Evolutionary conservation across 2,888 invertebrate species (phyloP), one percentile per base, ranked within the genome.

Genomic region (Cerceris ruficornis): DNA sequence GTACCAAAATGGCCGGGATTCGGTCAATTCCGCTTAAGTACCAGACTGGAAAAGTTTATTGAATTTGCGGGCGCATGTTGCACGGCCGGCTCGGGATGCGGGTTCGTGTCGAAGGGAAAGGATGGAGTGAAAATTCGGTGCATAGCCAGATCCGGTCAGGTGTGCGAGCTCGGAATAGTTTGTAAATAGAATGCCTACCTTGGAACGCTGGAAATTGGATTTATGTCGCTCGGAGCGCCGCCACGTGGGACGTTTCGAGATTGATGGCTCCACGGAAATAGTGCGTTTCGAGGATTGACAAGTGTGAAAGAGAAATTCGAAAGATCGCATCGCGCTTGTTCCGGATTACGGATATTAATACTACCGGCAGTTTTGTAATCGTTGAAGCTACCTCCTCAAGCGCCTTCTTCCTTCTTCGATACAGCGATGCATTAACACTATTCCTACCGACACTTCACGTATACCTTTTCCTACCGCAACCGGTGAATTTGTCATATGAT

Each of bases 21-120:
- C 87, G 87, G 81, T 84, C 87, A 89, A 90, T 90, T 90, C 87
- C 86, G 86, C 82, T 88, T 86, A 83, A 86, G 86, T 85, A 67
- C 81, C 65, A 55, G 81, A 17, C 66, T 59, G 75, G 84, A 85
- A 84, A 87, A 88, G 87, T 89, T 90, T 88, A 88, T 90, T 85
- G 89, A 86, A 87, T 89, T 88, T 86, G 85, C 73, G 69, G 71
- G 54, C 9, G 67, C 71, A 41, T 52, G 62, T 65, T 69, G 65
- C 57, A 49, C 28, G 60, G 49, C 69, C 39, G 55, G 67, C 60
- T 46, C 70, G 57, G 46, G 28, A 58, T 46, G 50, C 61, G 57
- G 13, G 15, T 39, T 2, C 41, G 52, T 60, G 58, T 58, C 62
- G 66, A 75, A 62, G 70, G 59, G 69, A 73, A 83, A 71, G 66